Percentiles rank a stretch among this genome's conserved stretches.
phyloP scores from a whole-genome alignment of 2,888 invertebrate species.

The Cataglyphis altisquamis region DNA sequence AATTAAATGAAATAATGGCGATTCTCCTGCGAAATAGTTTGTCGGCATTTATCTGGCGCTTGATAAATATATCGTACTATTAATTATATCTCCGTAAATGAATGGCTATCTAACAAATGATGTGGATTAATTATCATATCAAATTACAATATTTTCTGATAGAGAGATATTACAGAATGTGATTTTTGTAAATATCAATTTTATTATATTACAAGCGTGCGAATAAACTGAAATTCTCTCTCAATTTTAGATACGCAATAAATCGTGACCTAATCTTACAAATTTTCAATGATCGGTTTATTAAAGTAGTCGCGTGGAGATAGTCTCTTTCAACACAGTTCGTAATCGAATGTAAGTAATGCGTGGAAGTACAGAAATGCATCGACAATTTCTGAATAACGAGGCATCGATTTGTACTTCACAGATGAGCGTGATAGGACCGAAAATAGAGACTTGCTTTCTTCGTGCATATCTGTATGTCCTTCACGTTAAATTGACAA shows the following conservation, averaged over 20 bases:
- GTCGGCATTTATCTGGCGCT: slow-evolving; percentile 9
- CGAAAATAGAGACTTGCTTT: slow-evolving; percentile 53
- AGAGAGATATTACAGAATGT: background rate
- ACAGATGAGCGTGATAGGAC: background rate
- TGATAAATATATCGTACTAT: slow-evolving; percentile 26
- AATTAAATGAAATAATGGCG: slow-evolving; percentile 3
- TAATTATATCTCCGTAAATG: slow-evolving; percentile 24
- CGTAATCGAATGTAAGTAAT: slow-evolving; percentile 16
- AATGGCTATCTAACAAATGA: slow-evolving; percentile 33
- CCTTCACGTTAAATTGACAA: slow-evolving; percentile 45
- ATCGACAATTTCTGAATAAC: slow-evolving; percentile 31
- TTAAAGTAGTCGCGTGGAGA: slow-evolving; percentile 19
- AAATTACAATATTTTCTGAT: slow-evolving; percentile 19
- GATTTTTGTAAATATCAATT: slow-evolving; percentile 33
- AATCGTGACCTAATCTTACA: background rate
- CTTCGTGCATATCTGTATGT: slow-evolving; percentile 14
- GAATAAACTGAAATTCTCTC: slow-evolving; percentile 13
- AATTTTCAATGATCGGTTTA: slow-evolving; percentile 29
- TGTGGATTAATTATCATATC: slow-evolving; percentile 38
- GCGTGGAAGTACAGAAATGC: slow-evolving; percentile 30
- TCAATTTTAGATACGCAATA: background rate
- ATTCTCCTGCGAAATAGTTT: slow-evolving; percentile 9
- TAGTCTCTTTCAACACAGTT: slow-evolving; percentile 27
- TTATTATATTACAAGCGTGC: background rate
- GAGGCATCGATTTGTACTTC: slow-evolving; percentile 40